Conservation (phyloP, 2,113 vertebrate species). For the Tupaia chinensis region DNA sequence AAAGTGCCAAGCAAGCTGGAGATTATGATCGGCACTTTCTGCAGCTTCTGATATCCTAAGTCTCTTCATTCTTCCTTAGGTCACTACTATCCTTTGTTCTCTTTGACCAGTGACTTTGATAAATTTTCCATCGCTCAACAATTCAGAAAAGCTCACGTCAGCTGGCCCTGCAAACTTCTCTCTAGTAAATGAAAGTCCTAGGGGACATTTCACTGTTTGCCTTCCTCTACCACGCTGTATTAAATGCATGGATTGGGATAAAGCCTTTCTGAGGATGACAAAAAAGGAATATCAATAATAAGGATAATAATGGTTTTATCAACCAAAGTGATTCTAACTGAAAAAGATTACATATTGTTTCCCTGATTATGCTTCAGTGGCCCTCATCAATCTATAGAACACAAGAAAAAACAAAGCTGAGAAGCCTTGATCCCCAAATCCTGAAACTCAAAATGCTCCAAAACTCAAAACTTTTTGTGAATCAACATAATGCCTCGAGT, state of each 20-base stretch:
- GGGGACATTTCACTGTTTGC: not conserved
- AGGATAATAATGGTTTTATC: not conserved
- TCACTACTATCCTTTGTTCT: not conserved
- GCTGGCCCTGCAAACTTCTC: not conserved
- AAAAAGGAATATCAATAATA: not conserved
- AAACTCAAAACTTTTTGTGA: no score
- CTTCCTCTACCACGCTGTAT: not conserved
- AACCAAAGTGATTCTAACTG: not conserved
- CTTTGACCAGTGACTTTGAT: not conserved
- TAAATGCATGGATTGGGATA: not conserved
- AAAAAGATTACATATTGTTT: not conserved
- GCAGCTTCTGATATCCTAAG: not conserved
- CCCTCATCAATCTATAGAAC: not conserved
- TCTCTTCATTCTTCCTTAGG: not conserved
- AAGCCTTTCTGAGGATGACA: not conserved
- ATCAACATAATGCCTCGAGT: no score
- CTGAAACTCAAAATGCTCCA: no score
- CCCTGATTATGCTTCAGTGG: not conserved
- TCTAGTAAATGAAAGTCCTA: not conserved
- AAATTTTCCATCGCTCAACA: not conserved
- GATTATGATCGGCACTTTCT: not conserved
- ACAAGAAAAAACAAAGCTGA: not conserved
- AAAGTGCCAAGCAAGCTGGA: constrained; percentile 25
- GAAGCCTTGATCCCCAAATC: no score
- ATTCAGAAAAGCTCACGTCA: not conserved